Base-by-base conservation (phyloP, 2,888 invertebrate genomes). In the Agrenia bidenticulata region DNA sequence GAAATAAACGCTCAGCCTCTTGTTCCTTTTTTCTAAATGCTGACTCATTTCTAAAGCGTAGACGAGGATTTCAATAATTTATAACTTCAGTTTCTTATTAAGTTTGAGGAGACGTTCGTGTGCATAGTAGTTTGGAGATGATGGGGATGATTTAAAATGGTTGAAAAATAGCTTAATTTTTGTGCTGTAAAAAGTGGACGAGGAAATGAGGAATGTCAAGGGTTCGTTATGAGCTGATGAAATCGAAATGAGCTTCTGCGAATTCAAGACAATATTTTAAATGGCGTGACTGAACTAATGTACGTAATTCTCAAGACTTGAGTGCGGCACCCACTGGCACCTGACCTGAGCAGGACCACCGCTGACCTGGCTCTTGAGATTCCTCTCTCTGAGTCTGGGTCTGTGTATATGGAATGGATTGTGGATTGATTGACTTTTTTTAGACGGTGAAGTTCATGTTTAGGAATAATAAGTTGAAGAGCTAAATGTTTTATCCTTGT, bases 301-400 rank as follows among this genome's bases (percentile, higher is more conserved):
- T 45, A 45, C 15, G 45, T 17, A 45, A 45, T 15, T 45, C 45
- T 45, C 5, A 45, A 19, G 45, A 19, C 19, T 19, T 5, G 45
- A 5, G 5, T 32, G 32, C 32, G 32, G 32, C 32, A 45, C 15
- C 45, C 45, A 15, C n/a, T 45, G 45, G 19, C 19, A 45, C n/a
- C 45, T 45, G 45, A 45, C 45, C 45, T 19, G 45, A 45, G 4
- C 9, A 45, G 19, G 45, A 45, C 45, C 45, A 45, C 45, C 45
- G 45, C 45, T 45, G 45, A 45, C 45, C 45, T 45, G 45, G n/a
- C 45, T 45, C n/a, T 4, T n/a, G n/a, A n/a, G n/a, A n/a, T n/a
- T n/a, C n/a, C n/a, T n/a, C n/a, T n/a, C n/a, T n/a, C n/a, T n/a
- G n/a, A n/a, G n/a, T n/a, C n/a, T n/a, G n/a, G n/a, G n/a, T n/a